Evolutionary conservation across 64 coral and sea anemone genomes (phyloP), one percentile per base, ranked within the genome.

Genomic region (Trachythela sp.): DNA sequence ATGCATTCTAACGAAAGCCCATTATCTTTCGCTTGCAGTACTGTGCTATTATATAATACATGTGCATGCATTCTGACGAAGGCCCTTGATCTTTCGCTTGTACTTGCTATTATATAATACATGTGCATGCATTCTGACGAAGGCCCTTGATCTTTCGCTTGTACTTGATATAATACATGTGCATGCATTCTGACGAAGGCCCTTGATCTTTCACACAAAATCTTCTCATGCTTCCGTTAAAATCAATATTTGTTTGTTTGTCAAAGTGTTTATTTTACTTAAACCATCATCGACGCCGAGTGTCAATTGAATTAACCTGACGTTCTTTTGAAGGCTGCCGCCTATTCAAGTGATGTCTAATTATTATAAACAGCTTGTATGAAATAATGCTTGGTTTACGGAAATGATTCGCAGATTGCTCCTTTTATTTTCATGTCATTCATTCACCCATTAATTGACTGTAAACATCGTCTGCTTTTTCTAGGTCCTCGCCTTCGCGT

Each of bases 331-430:
- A 64, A n/a, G 24, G 56, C 56, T 64, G 56, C 56, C 56, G 56
- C 56, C 26, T 64, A 64, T 27, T 64, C 56, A 64, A 64, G 56
- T 64, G 56, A 64, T n/a, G 56, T 64, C 26, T 64, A 64, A 64
- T 64, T 64, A 64, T 64, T 64, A 18, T 64, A 64, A 64, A 64
- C 56, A 64, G 56, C 56, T 64, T 64, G 26, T 64, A 64, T 45
- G 56, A n/a, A 64, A 64, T 64, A 27, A 64, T 64, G 4, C 56
- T 64, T 64, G 56, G 7, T 64, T 64, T 20, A 64, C 56, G 56
- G 56, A 64, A 64, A 64, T 64, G 18, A 20, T 64, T 26, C 56
- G 22, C 56, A 64, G 56, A 64, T 64, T 64, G 56, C 24, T 27
- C 5, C 56, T 64, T 22, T 64, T 64, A n/a, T 20, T 64, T n/a